These are phyloP conservation scores for Hemibagrus guttatus DNA, from an alignment of 2,797 vertebrate species.

Conservation along the genomic window DNA sequence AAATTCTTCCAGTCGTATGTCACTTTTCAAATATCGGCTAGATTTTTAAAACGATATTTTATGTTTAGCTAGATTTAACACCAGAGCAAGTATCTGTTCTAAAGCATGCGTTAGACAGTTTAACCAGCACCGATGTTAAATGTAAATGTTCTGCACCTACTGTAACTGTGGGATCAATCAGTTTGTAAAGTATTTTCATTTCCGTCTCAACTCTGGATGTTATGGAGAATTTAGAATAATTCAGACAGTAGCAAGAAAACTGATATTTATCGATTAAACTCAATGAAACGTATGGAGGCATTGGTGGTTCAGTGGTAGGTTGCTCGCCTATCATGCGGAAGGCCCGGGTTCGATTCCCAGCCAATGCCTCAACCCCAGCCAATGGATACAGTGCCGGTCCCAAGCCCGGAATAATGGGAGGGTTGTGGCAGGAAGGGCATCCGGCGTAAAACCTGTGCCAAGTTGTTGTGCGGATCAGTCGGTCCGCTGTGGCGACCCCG, in stretches of 20 bases:
- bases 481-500: no score
- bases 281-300: neutral
- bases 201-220: neutral
- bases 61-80: conserved; percentile 12
- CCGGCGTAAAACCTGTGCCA: no score
- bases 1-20: conserved; percentile 29
- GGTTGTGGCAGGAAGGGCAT: no score
- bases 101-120: conserved; percentile 32
- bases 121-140: conserved; percentile 28
- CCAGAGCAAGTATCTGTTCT: neutral
- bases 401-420: no score
- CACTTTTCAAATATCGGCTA: neutral
- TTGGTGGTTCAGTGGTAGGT: no score
- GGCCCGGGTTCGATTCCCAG: no score
- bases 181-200: conserved; percentile 4
- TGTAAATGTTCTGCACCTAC: conserved; percentile 8
- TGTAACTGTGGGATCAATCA: neutral
- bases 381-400: no score
- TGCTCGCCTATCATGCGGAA: no score
- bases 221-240: conserved; percentile 9
- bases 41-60: neutral
- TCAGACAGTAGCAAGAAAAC: neutral
- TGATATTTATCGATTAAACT: neutral
- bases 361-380: no score
- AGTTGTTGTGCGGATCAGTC: no score